Percentiles rank a stretch among this genome's conserved stretches.
These are phyloP conservation scores for Clytia hemisphaerica DNA, from an alignment of 30 jellyfish, hydroid and myxozoan species.

Conservation along the genomic window DNA sequence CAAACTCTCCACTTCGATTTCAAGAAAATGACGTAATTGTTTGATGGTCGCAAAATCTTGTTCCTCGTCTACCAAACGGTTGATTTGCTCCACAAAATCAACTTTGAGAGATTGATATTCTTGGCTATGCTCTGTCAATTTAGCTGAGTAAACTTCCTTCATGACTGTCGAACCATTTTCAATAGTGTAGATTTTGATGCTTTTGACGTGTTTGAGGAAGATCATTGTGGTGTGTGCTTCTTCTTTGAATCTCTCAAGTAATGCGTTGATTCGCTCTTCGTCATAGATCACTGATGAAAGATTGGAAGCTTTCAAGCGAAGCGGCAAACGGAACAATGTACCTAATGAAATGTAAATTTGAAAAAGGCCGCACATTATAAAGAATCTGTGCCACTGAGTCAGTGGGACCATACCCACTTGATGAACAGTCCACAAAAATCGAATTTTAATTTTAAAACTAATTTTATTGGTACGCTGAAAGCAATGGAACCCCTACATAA, in stretches of 20 bases:
- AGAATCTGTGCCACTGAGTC: too few species aligned
- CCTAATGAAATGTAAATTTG: too few species aligned
- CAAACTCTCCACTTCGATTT: neutral
- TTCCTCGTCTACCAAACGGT: neutral
- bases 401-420: too few species aligned
- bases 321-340: conserved; percentile 22
- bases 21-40: neutral
- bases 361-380: too few species aligned
- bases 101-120: too few species aligned
- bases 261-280: neutral
- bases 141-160: conserved; percentile 16
- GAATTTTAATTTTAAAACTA: too few species aligned
- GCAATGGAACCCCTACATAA: too few species aligned
- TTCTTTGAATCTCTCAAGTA: conserved; percentile 17
- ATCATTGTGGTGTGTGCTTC: conserved; percentile 37
- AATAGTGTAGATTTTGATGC: conserved; percentile 22
- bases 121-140: too few species aligned
- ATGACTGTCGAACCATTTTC: conserved; percentile 9
- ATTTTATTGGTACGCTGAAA: too few species aligned
- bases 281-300: conserved; percentile 25
- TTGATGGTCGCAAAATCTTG: neutral
- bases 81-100: neutral
- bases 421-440: too few species aligned
- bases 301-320: conserved; percentile 27
- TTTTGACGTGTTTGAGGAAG: conserved; percentile 19